These are phyloP conservation scores for Apis dorsata DNA, from an alignment of 1,140 invertebrate species.

Conservation along the genomic window DNA sequence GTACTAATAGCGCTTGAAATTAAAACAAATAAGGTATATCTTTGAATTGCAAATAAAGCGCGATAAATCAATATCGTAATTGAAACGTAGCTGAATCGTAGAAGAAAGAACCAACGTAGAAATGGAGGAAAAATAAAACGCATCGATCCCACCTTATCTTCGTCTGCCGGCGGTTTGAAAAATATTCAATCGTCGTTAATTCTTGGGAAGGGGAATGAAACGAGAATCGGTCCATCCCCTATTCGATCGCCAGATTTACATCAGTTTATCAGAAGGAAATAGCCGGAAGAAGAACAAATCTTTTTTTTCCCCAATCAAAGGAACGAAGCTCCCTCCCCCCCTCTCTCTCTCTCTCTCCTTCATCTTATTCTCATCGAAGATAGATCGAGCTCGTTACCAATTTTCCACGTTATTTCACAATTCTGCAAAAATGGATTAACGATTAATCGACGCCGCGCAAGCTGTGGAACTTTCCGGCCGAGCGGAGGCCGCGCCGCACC, in stretches of 20 bases:
- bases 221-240: not conserved
- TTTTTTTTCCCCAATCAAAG: not conserved
- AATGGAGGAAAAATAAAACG: too few species aligned
- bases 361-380: not conserved
- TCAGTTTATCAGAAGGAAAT: not conserved
- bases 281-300: not conserved
- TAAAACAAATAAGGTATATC: too few species aligned
- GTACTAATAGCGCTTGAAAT: too few species aligned
- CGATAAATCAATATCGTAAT: too few species aligned
- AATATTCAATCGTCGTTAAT: not conserved
- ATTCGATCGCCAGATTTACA: not conserved
- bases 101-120: too few species aligned
- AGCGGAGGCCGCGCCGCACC: not conserved
- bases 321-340: not conserved
- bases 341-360: not conserved
- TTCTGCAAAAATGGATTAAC: slow-evolving; percentile 46
- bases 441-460: slow-evolving; percentile 30
- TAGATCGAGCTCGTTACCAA: slow-evolving; percentile 19
- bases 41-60: too few species aligned
- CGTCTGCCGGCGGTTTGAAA: too few species aligned
- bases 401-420: slow-evolving; percentile 53
- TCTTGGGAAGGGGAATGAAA: not conserved
- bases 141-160: too few species aligned
- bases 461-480: slow-evolving; percentile 34
- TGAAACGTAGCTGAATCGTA: too few species aligned